Evolutionary conservation across 2,113 vertebrate species (phyloP), one percentile per base, ranked within the genome.

Genomic region (Psittacula cyanocephala): DNA sequence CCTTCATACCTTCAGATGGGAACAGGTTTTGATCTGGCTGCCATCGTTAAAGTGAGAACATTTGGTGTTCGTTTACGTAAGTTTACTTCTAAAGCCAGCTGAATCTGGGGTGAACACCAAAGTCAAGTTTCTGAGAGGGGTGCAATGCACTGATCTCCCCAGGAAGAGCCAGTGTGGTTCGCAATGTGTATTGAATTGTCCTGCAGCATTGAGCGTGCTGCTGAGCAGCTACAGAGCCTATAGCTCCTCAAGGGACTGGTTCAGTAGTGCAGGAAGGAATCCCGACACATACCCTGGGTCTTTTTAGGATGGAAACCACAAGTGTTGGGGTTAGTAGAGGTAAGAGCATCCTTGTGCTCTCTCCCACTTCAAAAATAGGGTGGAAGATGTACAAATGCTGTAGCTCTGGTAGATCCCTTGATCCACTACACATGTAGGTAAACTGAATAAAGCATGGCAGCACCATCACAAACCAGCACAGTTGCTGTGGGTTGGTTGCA

Each of bases 1-100:
- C 93, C 94, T 91, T 70, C 57, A 49, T 65, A 68, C 33, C 39
- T 49, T 85, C 23, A 31, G 72, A 69, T 25, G 11, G 31, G 68
- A 91, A 65, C 69, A 63, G n/a, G 47, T 74, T 74, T 85, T 77
- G 50, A 75, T 85, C 69, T 62, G 92, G 57, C 80, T 76, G 84
- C 17, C 8, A 1, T 29, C 15, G 89, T 72, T 84, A 25, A 91
- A 85, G 81, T 23, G 76, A 91, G 95, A 94, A 76, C 81, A 79
- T 52, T 93, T 83, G 88, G 55, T 50, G 55, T 75, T 86, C 64
- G 25, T 93, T 78, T 93, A 75, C 37, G 20, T 86, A 78, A 83
- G 83, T 92, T 74, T 27, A 19, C 82, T 86, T 59, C 39, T 18
- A 47, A 60, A 57, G 50, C 41, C 64, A 53, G 69, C 50, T 41